Conservation (phyloP, 2,113 vertebrate species). For the Bufo bufo region DNA sequence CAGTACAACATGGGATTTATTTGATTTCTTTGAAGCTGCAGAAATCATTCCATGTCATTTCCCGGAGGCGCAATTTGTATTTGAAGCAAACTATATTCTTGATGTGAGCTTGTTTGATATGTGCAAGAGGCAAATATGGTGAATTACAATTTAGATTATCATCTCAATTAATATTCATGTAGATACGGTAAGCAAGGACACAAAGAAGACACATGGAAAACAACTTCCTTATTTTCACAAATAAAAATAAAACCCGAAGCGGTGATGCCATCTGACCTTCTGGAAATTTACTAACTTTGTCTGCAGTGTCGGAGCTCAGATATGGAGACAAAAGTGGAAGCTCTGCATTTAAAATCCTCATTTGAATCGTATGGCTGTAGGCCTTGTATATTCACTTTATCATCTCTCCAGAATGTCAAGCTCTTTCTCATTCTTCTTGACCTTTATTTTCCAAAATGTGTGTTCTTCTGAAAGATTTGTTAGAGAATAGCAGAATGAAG, state of each 20-base stretch:
- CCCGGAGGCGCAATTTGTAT: constrained; percentile 44
- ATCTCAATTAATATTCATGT: constrained; percentile 51
- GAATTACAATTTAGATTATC: constrained; percentile 54
- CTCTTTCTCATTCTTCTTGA: not conserved
- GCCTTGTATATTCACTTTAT: not conserved
- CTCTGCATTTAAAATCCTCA: not conserved
- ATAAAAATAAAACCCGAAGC: constrained; percentile 13
- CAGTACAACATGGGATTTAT: constrained; percentile 11
- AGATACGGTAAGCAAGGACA: constrained; percentile 39
- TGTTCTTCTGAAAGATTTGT: not conserved
- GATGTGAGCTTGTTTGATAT: constrained; percentile 41
- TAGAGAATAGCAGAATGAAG: not conserved
- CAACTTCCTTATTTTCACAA: constrained; percentile 6
- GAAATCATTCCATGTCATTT: constrained; percentile 42
- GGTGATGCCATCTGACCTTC: not conserved
- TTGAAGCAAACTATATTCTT: constrained; percentile 41
- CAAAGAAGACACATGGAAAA: constrained; percentile 15
- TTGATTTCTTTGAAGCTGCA: constrained; percentile 34
- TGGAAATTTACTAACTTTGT: not conserved
- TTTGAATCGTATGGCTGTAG: not conserved
- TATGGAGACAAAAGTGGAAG: not conserved
- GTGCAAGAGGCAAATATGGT: constrained; percentile 13
- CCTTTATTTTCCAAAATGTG: not conserved
- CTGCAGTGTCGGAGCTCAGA: not conserved
- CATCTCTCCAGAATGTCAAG: not conserved